These are phyloP conservation scores for Agrochola circellaris DNA, from an alignment of 2,888 invertebrate genomes.

Conservation along the genomic window DNA sequence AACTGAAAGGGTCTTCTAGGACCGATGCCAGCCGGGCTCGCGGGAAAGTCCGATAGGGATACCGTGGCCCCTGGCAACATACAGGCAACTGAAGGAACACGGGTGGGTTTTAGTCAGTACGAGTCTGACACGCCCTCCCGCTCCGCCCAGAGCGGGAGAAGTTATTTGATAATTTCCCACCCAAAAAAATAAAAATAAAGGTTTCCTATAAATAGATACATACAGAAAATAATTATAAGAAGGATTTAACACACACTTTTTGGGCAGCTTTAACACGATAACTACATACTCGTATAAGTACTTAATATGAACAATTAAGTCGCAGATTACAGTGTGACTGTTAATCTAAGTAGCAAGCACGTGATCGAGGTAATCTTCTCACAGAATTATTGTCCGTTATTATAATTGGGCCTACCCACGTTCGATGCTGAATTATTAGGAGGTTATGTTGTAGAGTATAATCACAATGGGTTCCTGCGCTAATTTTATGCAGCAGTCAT, in stretches of 20 bases:
- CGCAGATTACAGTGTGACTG: slow-evolving; percentile 35
- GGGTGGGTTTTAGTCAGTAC: no score
- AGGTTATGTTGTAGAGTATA: slow-evolving; percentile 14
- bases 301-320: slow-evolving; percentile 41
- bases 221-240: background rate
- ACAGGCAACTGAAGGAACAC: no score
- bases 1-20: no score
- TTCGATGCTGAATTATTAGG: slow-evolving; percentile 38
- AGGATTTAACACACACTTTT: no score
- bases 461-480: background rate
- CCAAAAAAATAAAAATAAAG: no score
- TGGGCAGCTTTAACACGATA: slow-evolving; percentile 1
- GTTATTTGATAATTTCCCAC: no score
- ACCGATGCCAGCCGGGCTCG: no score
- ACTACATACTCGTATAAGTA: slow-evolving; percentile 23
- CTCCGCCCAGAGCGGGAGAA: no score
- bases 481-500: background rate
- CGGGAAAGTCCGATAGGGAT: no score
- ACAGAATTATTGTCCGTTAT: slow-evolving; percentile 30
- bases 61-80: no score
- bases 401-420: slow-evolving; percentile 29
- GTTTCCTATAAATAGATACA: no score
- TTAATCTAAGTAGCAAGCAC: slow-evolving; percentile 34
- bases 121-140: no score
- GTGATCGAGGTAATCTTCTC: slow-evolving; percentile 45